A percentile compares a stretch with the other conserved stretches of the same genome.
These are phyloP conservation scores for Petrolisthes cinctipes DNA, from an alignment of 2,888 invertebrate genomes.

Conservation along the genomic window DNA sequence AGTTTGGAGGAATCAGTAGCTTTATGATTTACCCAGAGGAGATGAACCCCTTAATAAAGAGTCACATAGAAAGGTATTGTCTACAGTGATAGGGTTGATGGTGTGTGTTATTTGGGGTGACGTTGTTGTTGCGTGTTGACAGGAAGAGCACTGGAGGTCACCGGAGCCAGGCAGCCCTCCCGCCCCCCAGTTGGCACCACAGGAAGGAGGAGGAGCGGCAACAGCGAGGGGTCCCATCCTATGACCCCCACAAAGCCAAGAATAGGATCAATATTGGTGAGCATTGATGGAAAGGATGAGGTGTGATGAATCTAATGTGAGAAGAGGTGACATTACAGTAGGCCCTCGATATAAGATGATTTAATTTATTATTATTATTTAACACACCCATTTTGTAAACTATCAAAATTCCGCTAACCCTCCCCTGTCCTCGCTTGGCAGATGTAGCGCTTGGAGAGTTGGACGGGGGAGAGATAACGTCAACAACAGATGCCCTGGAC, in stretches of 20 bases:
- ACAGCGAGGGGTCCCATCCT: constrained; percentile 3
- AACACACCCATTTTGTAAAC: not conserved
- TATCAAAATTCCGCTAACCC: no score
- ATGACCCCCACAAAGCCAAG: constrained; percentile 35
- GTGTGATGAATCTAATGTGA: not conserved
- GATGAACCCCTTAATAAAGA: no score
- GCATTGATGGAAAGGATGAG: not conserved
- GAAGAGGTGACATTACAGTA: not conserved
- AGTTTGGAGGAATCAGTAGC: no score
- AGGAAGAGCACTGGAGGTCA: not conserved
- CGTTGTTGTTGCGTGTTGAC: not conserved
- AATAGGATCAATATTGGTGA: constrained; percentile 46
- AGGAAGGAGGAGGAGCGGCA: constrained; percentile 46
- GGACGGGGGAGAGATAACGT: constrained; percentile 68
- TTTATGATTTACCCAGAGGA: no score
- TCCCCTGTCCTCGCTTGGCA: no score
- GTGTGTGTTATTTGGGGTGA: no score
- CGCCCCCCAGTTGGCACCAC: constrained; percentile 21
- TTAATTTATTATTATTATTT: not conserved
- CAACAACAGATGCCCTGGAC: constrained; percentile 66
- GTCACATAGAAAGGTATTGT: no score
- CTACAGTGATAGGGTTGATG: no score
- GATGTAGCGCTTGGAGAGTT: constrained; percentile 72
- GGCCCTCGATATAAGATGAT: not conserved
- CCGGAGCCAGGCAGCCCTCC: not conserved